Percentiles rank a stretch among this genome's conserved stretches.
Evolutionary conservation across 2,113 vertebrate genomes (phyloP).

Genomic region (Axis porcinus): DNA sequence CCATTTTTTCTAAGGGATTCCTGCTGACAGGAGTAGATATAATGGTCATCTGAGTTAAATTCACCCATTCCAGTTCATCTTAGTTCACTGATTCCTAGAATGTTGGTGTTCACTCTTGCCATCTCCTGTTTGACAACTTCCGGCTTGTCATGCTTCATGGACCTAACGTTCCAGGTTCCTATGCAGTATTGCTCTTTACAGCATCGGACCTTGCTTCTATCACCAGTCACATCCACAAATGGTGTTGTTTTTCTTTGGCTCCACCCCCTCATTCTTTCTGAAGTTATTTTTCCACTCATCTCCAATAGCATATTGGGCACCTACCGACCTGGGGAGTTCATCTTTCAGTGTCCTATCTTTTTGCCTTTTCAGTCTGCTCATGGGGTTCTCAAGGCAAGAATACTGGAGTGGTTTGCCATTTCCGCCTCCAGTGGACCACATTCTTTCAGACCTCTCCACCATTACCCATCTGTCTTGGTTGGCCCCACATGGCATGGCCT

Average conservation of each 20-base stretch:
- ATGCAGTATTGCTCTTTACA: neutral
- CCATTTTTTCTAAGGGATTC: neutral
- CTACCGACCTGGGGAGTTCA: neutral
- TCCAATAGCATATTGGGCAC: neutral
- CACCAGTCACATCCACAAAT: neutral
- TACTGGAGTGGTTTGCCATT: neutral
- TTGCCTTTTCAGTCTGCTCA: neutral
- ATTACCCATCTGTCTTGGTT: neutral
- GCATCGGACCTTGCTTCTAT: neutral
- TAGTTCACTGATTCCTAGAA: neutral
- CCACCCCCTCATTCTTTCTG: neutral
- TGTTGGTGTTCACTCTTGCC: neutral
- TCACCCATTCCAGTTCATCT: neutral
- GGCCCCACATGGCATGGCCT: neutral
- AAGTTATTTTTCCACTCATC: neutral
- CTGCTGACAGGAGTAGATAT: neutral
- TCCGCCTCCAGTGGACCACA: neutral
- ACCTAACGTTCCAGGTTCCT: neutral
- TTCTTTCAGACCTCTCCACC: neutral
- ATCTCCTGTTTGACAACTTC: neutral
- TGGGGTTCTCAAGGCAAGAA: neutral
- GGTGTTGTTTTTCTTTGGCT: neutral
- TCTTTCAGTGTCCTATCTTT: neutral
- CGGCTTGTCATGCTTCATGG: neutral
- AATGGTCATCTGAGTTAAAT: neutral